Conservation (phyloP, 2,797 vertebrate genomes). For the Enteromius trimaculatus region DNA sequence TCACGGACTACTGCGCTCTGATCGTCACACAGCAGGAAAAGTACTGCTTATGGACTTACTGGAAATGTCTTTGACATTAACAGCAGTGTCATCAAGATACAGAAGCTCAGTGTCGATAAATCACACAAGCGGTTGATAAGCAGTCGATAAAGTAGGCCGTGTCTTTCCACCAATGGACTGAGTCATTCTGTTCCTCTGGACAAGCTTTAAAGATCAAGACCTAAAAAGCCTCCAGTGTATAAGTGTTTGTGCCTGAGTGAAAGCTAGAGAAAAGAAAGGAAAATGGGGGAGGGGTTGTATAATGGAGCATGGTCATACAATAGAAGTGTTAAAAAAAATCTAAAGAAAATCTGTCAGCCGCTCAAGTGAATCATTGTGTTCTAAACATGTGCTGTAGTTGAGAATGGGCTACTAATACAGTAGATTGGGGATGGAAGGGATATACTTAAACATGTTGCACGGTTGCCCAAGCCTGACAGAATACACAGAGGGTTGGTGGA, state of each 20-base stretch:
- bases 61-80: conserved; percentile 33
- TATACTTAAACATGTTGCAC: conserved; percentile 64
- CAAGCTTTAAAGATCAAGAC: conserved; percentile 52
- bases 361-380: conserved; percentile 77
- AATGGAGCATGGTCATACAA: background rate
- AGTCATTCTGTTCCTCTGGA: conserved; percentile 55
- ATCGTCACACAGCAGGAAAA: conserved; percentile 35
- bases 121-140: conserved; percentile 40
- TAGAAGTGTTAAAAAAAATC: conserved; percentile 16
- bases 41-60: conserved; percentile 16
- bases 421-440: conserved; percentile 75
- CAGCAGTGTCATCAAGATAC: conserved; percentile 38
- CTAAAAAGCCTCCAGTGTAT: conserved; percentile 19
- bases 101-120: conserved; percentile 40
- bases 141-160: conserved; percentile 65
- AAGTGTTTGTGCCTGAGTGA: background rate
- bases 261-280: background rate
- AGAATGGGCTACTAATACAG: conserved; percentile 77
- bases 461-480: conserved; percentile 25
- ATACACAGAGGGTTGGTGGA: conserved; percentile 40
- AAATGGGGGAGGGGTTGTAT: background rate
- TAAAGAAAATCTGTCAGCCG: conserved; percentile 65
- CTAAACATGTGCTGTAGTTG: conserved; percentile 71
- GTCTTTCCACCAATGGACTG: conserved; percentile 54
- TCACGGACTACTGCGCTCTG: conserved; percentile 23